Percentiles rank a stretch among this genome's conserved stretches.
phyloP scores from a whole-genome alignment of 2,797 vertebrate species.

The Chelmon rostratus region DNA sequence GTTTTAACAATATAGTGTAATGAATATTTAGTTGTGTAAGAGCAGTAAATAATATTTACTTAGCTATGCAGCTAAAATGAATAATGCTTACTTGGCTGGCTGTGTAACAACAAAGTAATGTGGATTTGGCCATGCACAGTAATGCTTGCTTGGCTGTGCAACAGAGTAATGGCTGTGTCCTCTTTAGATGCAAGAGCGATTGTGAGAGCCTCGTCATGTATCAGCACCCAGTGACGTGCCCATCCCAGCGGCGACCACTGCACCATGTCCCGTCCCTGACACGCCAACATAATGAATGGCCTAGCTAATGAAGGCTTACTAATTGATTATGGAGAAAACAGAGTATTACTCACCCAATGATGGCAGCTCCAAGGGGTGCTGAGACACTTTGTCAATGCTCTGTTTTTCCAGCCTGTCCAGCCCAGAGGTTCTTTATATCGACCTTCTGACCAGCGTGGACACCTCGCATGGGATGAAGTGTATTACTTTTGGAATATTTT shows the following conservation, averaged over 20 bases:
- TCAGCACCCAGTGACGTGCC: constrained; percentile 68
- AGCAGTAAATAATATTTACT: constrained; percentile 61
- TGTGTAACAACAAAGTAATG: constrained; percentile 58
- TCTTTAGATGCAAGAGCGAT: constrained; percentile 75
- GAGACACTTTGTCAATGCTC: constrained; percentile 83
- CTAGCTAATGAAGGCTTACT: constrained; percentile 83
- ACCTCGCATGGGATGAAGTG: constrained; percentile 31
- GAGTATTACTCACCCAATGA: constrained; percentile 84
- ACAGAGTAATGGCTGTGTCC: constrained; percentile 64
- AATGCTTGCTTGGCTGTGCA: constrained; percentile 59
- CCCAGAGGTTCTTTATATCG: constrained; percentile 64
- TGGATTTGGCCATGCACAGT: constrained; percentile 33
- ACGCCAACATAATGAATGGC: constrained; percentile 81
- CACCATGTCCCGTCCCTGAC: constrained; percentile 74
- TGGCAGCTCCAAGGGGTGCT: constrained; percentile 73
- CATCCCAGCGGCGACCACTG: constrained; percentile 69
- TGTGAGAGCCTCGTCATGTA: constrained; percentile 68
- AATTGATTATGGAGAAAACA: constrained; percentile 88
- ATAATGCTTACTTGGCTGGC: constrained; percentile 59
- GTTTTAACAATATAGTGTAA: constrained; percentile 51
- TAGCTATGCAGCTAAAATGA: constrained; percentile 48
- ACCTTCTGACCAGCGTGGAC: constrained; percentile 58
- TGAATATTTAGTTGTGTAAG: constrained; percentile 59
- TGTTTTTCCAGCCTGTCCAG: constrained; percentile 68
- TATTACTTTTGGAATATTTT: constrained; percentile 58